Evolutionary conservation across 1,140 invertebrate species (phyloP).

Genomic region (Cotesia typhae): DNA sequence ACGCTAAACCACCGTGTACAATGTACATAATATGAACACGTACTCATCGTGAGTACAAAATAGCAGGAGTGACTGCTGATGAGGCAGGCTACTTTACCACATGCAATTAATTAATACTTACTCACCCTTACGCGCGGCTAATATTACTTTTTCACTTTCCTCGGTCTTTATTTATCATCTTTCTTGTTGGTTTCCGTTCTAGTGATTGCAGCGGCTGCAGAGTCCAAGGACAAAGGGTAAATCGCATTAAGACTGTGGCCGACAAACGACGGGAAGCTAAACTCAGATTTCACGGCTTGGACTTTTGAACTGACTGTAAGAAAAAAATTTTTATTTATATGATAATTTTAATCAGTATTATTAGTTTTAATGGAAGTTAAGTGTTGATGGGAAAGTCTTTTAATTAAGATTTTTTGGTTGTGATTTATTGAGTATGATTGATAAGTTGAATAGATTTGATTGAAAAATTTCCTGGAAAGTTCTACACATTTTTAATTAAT

Average conservation of each 20-base stretch:
- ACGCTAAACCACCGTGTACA: constrained; percentile 11
- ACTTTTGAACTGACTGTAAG: not conserved
- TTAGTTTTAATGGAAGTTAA: too few relatives aligned
- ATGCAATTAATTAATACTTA: constrained; percentile 21
- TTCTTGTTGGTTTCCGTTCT: too few relatives aligned
- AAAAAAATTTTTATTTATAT: too few relatives aligned
- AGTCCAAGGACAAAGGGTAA: constrained; percentile 17
- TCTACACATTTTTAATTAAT: too few relatives aligned
- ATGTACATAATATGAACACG: constrained; percentile 3
- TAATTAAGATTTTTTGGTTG: too few relatives aligned
- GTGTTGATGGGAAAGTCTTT: too few relatives aligned
- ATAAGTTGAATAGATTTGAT: too few relatives aligned
- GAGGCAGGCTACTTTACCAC: not conserved
- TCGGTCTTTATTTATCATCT: too few relatives aligned
- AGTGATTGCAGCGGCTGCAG: not conserved
- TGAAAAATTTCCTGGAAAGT: too few relatives aligned
- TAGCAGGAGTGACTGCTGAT: too few relatives aligned
- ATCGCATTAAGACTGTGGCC: constrained; percentile 22
- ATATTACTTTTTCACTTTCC: not conserved
- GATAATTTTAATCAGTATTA: too few relatives aligned
- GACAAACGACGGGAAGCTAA: constrained; percentile 20
- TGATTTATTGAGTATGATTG: too few relatives aligned
- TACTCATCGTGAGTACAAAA: constrained; percentile 3
- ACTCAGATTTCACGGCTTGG: constrained; percentile 10
- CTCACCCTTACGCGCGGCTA: constrained; percentile 5